Evolutionary conservation across 2,797 vertebrate genomes (phyloP), one percentile per base, ranked within the genome.

Genomic region (Labroides dimidiatus): DNA sequence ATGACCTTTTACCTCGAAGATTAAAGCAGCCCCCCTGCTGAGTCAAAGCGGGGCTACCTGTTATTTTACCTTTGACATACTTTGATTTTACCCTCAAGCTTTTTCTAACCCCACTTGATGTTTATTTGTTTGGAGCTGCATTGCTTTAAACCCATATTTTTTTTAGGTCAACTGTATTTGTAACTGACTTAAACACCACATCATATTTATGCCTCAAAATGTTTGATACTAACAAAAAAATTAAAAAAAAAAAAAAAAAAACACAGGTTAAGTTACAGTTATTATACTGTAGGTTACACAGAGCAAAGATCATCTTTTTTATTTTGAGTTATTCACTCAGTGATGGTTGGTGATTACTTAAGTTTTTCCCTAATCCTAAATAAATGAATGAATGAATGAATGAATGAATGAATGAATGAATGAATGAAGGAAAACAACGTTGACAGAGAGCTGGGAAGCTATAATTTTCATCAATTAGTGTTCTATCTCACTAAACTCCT

Each of bases 21-120:
- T 39, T 7, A 16, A 2, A 66, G 15, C 12, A 9, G 20, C 6
- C 19, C 0, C 10, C 5, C 7, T 58, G 33, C 39, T 50, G n/a
- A 63, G 12, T 33, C 51, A 64, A 57, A 69, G 36, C 37, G 23
- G 0, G 33, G 12, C 6, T 17, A n/a, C 3, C 5, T 42, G 41
- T 60, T 19, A 59, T 16, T 64, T 47, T 51, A 10, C 10, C 45
- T 48, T 62, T 52, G 1, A 13, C 33, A 20, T 24, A 15, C 19
- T 67, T 60, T 60, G 23, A 54, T 70, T 58, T 64, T 2, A n/a
- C 52, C 57, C 59, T 17, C 2, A 49, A 42, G 47, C 27, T 59
- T 64, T 47, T 39, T 7, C 20, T 42, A 33, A 1, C n/a, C 20
- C 14, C 10, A 6, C 33, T 45, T 27, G 21, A 41, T 20, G 33